Conservation (phyloP, 2,888 invertebrate species). For the Dione vanillae region DNA sequence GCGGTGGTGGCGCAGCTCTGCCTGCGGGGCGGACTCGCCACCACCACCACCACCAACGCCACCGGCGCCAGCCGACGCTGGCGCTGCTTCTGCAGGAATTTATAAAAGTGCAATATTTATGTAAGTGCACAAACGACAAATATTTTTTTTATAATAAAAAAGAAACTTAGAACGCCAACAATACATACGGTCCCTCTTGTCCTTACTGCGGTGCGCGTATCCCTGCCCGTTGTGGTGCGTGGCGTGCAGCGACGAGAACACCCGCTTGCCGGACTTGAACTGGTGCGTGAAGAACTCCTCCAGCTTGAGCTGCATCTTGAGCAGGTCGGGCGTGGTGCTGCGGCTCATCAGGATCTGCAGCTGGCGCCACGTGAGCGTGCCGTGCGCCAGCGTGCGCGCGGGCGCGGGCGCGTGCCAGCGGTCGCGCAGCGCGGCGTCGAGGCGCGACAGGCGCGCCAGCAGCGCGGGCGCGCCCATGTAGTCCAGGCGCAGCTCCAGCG, state of each 20-base stretch:
- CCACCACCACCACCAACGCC: slow-evolving; percentile 44
- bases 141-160: background rate
- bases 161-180: background rate
- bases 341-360: slow-evolving; percentile 98
- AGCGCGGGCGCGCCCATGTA: slow-evolving; percentile 99
- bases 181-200: slow-evolving; percentile 65
- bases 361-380: slow-evolving; percentile 96
- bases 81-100: slow-evolving; percentile 12
- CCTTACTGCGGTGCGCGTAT: slow-evolving; percentile 25
- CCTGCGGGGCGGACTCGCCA: slow-evolving; percentile 48
- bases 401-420: slow-evolving; percentile 65
- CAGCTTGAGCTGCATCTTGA: slow-evolving; percentile 98
- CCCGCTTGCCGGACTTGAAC: slow-evolving; percentile 97
- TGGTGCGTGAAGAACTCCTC: slow-evolving; percentile 99
- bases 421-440: slow-evolving; percentile 82
- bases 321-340: slow-evolving; percentile 97
- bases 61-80: slow-evolving; percentile 28
- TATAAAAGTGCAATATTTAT: no score
- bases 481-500: slow-evolving; percentile 95
- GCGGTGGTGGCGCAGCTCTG: slow-evolving; percentile 91
- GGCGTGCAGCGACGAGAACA: slow-evolving; percentile 88
- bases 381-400: slow-evolving; percentile 91
- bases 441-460: slow-evolving; percentile 93
- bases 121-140: no score
- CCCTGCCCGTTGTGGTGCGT: slow-evolving; percentile 54